These are phyloP conservation scores for Amiota communis DNA, from an alignment of 2,888 invertebrate genomes.

Conservation along the genomic window DNA sequence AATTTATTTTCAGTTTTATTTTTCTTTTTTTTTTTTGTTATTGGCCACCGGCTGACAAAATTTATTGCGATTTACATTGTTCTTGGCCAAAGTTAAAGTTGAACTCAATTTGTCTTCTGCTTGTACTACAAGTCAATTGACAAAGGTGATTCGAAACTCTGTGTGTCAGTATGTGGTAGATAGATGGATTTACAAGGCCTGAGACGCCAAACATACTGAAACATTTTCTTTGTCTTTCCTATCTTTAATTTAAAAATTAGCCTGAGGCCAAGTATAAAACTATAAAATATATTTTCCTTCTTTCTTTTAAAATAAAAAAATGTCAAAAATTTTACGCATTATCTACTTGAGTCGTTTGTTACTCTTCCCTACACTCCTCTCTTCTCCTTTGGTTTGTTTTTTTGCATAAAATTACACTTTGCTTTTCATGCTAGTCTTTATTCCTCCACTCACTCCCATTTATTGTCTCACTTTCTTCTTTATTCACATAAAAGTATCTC, in stretches of 20 bases:
- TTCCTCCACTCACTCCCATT: conserved; percentile 35
- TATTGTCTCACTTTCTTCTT: neutral
- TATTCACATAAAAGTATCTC: neutral
- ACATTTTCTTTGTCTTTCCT: neutral
- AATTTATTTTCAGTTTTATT: too few species aligned
- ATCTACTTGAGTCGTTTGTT: conserved; percentile 5
- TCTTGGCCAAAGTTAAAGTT: conserved; percentile 9
- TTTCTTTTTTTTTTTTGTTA: neutral
- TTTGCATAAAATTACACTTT: conserved; percentile 64
- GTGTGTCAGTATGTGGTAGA: neutral
- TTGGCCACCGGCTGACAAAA: conserved; percentile 10
- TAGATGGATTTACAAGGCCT: neutral
- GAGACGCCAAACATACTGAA: too few species aligned
- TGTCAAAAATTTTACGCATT: conserved; percentile 18
- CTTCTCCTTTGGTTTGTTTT: conserved; percentile 45
- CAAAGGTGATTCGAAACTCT: neutral
- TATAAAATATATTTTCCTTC: conserved; percentile 11
- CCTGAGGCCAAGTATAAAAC: conserved; percentile 6
- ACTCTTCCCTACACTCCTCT: neutral
- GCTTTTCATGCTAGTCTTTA: conserved; percentile 35
- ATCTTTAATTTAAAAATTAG: neutral
- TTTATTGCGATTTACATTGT: conserved; percentile 21
- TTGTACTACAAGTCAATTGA: neutral
- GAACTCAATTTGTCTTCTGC: conserved; percentile 11
- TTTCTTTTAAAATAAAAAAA: neutral